These are phyloP conservation scores for Corythornis vintsioides DNA, from an alignment of 2,113 vertebrate species.

Conservation along the genomic window DNA sequence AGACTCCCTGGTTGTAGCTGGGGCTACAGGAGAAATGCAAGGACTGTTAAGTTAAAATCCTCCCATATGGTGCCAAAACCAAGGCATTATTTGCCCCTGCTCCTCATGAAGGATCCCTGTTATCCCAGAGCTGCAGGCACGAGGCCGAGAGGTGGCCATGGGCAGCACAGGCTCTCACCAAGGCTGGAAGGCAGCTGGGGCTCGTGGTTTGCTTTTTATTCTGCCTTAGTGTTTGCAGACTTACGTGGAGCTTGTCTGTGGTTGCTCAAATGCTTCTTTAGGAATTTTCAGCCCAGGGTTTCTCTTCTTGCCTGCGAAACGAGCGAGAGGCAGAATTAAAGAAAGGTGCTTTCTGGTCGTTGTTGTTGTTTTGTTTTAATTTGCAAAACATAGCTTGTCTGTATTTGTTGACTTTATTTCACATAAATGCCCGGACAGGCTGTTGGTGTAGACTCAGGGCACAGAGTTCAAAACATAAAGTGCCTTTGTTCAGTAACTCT, in stretches of 20 bases:
- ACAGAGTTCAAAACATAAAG: slow-evolving; percentile 55
- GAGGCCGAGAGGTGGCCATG: not conserved
- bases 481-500: slow-evolving; percentile 42
- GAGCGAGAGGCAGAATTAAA: slow-evolving; percentile 37
- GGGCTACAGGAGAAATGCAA: not conserved
- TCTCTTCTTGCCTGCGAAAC: slow-evolving; percentile 84
- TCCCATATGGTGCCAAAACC: not conserved
- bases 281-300: slow-evolving; percentile 90
- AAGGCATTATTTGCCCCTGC: not conserved
- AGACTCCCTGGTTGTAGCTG: not conserved
- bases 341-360: not conserved
- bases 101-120: not conserved
- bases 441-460: slow-evolving; percentile 8
- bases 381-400: slow-evolving; percentile 17
- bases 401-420: slow-evolving; percentile 1
- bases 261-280: slow-evolving; percentile 91
- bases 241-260: slow-evolving; percentile 88
- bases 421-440: not conserved
- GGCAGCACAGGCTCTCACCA: not conserved
- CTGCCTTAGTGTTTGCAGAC: slow-evolving; percentile 41
- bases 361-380: not conserved
- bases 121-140: not conserved
- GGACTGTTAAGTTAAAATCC: not conserved
- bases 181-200: not conserved
- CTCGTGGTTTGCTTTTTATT: not conserved